These are phyloP conservation scores for Andrena marginata DNA, from an alignment of 2,888 invertebrate species.

Conservation along the genomic window DNA sequence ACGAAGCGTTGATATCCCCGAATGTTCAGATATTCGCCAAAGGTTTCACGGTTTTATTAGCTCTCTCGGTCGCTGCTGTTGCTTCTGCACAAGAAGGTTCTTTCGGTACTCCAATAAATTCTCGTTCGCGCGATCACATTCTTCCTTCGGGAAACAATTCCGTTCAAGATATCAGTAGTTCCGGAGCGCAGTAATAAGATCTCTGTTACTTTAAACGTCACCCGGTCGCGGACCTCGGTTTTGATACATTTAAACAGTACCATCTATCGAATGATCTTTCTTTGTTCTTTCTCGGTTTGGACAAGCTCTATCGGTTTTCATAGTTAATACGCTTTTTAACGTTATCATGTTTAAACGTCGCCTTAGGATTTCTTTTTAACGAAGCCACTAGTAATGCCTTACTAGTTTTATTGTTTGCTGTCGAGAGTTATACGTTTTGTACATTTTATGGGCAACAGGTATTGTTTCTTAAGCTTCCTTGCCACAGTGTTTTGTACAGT, in stretches of 20 bases:
- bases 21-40: constrained; percentile 64
- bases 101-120: constrained; percentile 20
- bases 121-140: constrained; percentile 30
- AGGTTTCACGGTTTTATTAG: constrained; percentile 66
- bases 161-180: constrained; percentile 24
- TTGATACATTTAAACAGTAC: neutral
- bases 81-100: constrained; percentile 31
- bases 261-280: constrained; percentile 16
- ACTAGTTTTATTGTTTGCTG: constrained; percentile 51
- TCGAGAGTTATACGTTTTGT: constrained; percentile 41
- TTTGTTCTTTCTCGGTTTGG: constrained; percentile 13
- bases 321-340: constrained; percentile 24
- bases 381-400: constrained; percentile 14
- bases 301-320: constrained; percentile 23
- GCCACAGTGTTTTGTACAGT: constrained; percentile 46
- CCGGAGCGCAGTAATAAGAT: constrained; percentile 7
- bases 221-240: constrained; percentile 1
- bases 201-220: constrained; percentile 17
- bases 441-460: constrained; percentile 49
- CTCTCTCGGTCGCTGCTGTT: constrained; percentile 40
- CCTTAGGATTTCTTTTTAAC: constrained; percentile 37
- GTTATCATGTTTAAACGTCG: constrained; percentile 27
- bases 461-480: constrained; percentile 42
- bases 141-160: constrained; percentile 15
- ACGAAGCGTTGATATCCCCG: constrained; percentile 57